Percentiles rank a stretch among this genome's conserved stretches.
phyloP scores from a whole-genome alignment of 2,888 invertebrate species.

The Tigriopus californicus region DNA sequence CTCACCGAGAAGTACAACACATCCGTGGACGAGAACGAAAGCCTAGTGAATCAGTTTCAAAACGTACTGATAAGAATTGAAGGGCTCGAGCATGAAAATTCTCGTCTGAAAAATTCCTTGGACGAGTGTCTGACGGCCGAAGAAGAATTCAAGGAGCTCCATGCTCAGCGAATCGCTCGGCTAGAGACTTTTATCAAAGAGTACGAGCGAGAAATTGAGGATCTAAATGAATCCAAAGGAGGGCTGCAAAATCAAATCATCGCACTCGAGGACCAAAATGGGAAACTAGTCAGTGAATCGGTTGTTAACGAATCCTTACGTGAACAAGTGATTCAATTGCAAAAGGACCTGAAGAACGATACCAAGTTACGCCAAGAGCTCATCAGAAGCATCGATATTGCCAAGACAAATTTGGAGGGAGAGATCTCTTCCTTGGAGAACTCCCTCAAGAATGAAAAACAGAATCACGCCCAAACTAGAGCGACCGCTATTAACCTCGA shows the following conservation, averaged over 20 bases:
- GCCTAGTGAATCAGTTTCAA: too few species aligned
- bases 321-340: background rate
- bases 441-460: background rate
- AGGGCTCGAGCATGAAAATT: too few species aligned
- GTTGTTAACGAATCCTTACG: background rate
- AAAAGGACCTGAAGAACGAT: background rate
- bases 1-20: too few species aligned
- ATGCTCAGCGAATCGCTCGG: background rate
- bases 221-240: background rate
- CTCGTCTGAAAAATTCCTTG: too few species aligned
- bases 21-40: too few species aligned
- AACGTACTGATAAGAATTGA: too few species aligned
- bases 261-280: background rate
- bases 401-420: background rate
- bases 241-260: background rate
- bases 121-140: background rate
- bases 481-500: background rate
- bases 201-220: background rate
- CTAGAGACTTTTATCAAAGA: background rate
- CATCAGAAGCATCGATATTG: background rate
- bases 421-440: background rate
- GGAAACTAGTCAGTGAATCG: background rate
- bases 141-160: background rate
- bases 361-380: background rate
- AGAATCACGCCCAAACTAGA: background rate